These are phyloP conservation scores for Melopsittacus undulatus DNA, from an alignment of 2,797 vertebrate genomes.

Conservation along the genomic window DNA sequence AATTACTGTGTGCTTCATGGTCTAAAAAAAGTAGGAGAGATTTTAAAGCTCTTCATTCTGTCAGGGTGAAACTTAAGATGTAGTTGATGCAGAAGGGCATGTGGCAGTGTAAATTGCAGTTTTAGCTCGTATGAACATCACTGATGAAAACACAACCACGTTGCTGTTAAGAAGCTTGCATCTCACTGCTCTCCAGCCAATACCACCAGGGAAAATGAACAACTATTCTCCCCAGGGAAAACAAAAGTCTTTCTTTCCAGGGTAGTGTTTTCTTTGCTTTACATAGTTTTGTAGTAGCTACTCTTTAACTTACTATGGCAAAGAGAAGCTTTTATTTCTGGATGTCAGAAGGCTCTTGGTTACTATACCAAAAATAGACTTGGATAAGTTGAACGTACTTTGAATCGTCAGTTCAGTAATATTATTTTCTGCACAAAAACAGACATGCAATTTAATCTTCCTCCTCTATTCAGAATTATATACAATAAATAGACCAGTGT, in stretches of 20 bases:
- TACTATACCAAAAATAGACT: background rate
- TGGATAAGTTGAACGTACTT: background rate
- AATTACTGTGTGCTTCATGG: background rate
- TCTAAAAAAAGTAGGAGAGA: background rate
- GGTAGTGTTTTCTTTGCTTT: background rate
- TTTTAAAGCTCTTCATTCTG: background rate
- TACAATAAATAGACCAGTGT: background rate
- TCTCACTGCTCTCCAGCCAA: background rate
- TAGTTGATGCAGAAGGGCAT: background rate
- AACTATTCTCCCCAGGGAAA: background rate
- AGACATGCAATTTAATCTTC: background rate
- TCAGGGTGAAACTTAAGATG: background rate
- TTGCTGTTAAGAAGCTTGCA: background rate
- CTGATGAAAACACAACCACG: background rate
- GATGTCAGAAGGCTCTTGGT: background rate
- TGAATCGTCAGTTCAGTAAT: background rate
- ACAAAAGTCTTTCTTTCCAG: background rate
- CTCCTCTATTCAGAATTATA: accelerated
- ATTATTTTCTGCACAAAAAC: background rate
- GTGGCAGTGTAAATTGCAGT: background rate
- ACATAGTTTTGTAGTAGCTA: background rate
- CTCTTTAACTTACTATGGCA: background rate
- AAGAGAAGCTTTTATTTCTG: background rate
- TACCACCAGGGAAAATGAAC: background rate
- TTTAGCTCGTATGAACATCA: background rate